Base-by-base conservation (phyloP, 2,888 invertebrate species). In the Epinotia demarniana region DNA sequence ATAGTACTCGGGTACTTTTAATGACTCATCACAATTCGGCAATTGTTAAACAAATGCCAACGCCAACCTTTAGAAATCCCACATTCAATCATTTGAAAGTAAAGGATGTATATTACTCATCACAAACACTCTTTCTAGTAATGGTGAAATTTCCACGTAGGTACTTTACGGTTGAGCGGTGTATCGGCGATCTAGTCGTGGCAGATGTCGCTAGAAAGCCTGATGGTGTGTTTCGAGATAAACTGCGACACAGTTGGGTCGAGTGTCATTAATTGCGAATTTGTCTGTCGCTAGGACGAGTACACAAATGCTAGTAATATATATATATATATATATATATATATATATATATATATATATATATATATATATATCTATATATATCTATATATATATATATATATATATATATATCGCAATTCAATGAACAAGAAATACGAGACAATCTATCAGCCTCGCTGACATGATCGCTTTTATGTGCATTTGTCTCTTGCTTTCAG, bases 161-260 rank as follows among this genome's bases (percentile, higher is more conserved):
- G n/a, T 77, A 72, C 77, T 78, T 74, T 62, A 70, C 78, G 76
- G 60, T 64, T 49, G 66, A 70, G 73, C 67, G 71, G 75, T 76
- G 60, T 75, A 75, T 75, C 75, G 43, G 43, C 63, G 67, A 72
- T 75, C 67, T 53, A 23, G 46, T 23, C 18, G 69, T 62, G 85
- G 86, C 86, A 90, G 87, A 88, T 88, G 88, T 87, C 84, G 82
- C 84, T 85, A 83, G 88, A 90, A 89, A 89, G 89, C 82, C 84
- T 78, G 84, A 83, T 83, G 80, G 79, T 78, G 82, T 80, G 86
- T 87, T 87, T 83, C 79, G 78, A 83, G 87, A 88, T 89, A 88
- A 85, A 81, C 80, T 80, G 79, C 77, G 80, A 82, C 76, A 79
- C 81, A 83, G 82, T 81, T 77, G 73, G 77, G 78, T 79, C 77